phyloP scores from a whole-genome alignment of 2,888 invertebrate genomes.

The Exocentrus adspersus region DNA sequence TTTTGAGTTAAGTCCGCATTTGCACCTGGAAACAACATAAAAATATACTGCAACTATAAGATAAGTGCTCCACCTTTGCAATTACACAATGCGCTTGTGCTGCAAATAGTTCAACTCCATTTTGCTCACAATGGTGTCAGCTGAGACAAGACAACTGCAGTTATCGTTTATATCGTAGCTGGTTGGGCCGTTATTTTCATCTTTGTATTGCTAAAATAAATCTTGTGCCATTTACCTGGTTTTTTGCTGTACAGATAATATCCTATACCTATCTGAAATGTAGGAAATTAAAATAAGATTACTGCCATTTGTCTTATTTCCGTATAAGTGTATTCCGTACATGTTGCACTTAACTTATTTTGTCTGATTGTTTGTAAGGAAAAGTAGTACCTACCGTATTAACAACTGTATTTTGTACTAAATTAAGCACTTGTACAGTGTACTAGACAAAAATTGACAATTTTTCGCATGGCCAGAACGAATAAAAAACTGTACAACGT shows the following conservation, averaged over 20 bases:
- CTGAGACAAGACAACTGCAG: neutral
- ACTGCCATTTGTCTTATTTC: neutral
- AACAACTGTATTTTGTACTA: neutral
- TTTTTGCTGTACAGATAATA: neutral
- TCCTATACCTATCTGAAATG: neutral
- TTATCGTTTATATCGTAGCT: neutral
- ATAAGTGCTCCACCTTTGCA: neutral
- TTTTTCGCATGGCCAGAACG: constrained; percentile 36
- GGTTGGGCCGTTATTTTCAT: neutral
- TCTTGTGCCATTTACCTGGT: neutral
- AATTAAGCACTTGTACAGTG: too few relatives aligned
- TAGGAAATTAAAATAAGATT: neutral
- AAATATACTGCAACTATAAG: neutral
- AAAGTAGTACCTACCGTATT: neutral
- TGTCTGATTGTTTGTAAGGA: neutral
- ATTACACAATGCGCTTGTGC: neutral
- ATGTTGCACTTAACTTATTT: constrained; percentile 1
- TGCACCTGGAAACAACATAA: neutral
- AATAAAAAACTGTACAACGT: constrained; percentile 31
- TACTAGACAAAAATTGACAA: constrained; percentile 35
- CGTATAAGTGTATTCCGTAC: neutral
- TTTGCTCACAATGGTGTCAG: neutral
- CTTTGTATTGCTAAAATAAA: neutral
- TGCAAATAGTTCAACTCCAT: neutral
- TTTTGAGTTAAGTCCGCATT: neutral